Evolutionary conservation across 2,888 invertebrate genomes (phyloP).

Genomic region (Petrolisthes manimaculis): DNA sequence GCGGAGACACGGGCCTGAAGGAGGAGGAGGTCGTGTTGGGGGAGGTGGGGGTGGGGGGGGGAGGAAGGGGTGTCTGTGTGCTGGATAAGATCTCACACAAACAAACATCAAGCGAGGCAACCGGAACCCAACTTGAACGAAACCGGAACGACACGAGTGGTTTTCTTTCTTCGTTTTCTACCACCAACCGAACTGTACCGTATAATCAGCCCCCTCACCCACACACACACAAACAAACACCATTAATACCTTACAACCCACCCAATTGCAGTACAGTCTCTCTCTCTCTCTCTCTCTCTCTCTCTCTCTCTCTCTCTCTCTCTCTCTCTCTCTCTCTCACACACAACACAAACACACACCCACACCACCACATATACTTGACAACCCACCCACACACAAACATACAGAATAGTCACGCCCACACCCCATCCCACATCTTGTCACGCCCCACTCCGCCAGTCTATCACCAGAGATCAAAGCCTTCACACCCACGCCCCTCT

Average conservation of each 20-base stretch:
- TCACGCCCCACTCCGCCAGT: conserved; percentile 47
- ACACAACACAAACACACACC: not conserved
- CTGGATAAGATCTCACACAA: too few species aligned
- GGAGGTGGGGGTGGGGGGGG: not conserved
- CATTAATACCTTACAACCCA: too few species aligned
- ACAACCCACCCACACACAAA: conserved; percentile 24
- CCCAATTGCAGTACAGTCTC: too few species aligned
- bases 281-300: too few species aligned
- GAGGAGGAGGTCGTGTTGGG: not conserved
- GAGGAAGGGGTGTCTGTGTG: conserved; percentile 11
- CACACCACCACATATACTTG: conserved; percentile 2
- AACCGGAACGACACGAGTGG: too few species aligned
- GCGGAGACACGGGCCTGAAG: not conserved
- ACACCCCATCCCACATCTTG: too few species aligned
- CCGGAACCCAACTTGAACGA: too few species aligned
- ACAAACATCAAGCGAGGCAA: too few species aligned
- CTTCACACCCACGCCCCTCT: conserved; percentile 42
- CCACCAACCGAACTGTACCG: too few species aligned
- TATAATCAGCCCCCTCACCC: too few species aligned
- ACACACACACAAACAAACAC: conserved; percentile 32
- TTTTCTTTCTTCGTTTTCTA: too few species aligned
- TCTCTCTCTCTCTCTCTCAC: not conserved
- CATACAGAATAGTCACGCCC: not conserved
- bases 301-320: not conserved
- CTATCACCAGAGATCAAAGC: conserved; percentile 55